Evolutionary conservation across 2,797 vertebrate species (phyloP), one percentile per base, ranked within the genome.

Genomic region (Nannoperca obscura): DNA sequence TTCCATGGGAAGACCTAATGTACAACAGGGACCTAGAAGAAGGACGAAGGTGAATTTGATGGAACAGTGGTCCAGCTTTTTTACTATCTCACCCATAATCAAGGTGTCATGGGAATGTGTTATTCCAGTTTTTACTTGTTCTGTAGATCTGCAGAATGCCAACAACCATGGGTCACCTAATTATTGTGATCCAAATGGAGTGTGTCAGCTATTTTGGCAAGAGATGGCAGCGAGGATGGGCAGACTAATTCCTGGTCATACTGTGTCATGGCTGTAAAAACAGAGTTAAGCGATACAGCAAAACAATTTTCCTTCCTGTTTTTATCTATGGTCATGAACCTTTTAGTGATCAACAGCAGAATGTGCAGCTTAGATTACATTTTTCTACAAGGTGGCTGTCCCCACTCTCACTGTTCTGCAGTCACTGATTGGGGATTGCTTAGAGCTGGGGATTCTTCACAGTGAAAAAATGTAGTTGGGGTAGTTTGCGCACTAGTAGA

Each of bases 21-120:
- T 58, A 12, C 5, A 12, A 22, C 30, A 47, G 34, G 27, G 19
- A 58, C 58, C 53, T 15, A 14, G 22, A 65, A 59, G 20, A 30
- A 36, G 24, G 36, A 47, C 17, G 32, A 19, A 50, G 59, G 27
- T 63, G 36, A 30, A 22, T 60, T 53, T 71, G n/a, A 69, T 38
- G 27, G 11, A 22, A 34, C 7, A 3, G 22, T 38, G 11, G 14
- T 34, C 7, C 5, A 22, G 14, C 1, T 2, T 55, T 38, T 62
- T 67, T 61, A n/a, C 34, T 19, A 14, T 61, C 19, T 46, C 19
- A 34, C 24, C 50, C 32, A 12, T 15, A n/a, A 55, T 30, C 17
- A 14, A 38, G 30, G n/a, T 44, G 7, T 44, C 27, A 50, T 32
- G 14, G 24, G 34, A 40, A 44, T 61, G 3, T 7, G 6, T 61